A percentile compares a stretch with the other conserved stretches of the same genome.
Evolutionary conservation across 2,113 vertebrate species (phyloP).

Genomic region (Rhynchomys soricoides): DNA sequence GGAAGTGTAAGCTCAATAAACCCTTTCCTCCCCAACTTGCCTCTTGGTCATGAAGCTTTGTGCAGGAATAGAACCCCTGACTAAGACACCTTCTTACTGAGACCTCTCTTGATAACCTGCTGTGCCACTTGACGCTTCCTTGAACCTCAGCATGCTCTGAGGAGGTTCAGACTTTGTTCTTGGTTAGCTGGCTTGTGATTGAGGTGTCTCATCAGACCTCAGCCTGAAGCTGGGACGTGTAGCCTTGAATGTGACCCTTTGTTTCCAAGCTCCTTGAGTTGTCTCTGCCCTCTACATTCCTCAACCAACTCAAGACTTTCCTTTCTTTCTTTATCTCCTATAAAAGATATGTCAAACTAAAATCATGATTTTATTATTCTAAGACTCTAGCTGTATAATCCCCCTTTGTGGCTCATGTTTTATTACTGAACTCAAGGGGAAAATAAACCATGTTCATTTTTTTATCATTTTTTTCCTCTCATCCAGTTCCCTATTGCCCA

Average conservation of each 20-base stretch:
- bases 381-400: not conserved
- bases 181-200: not conserved
- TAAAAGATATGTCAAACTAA: conserved; percentile 55
- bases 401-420: conserved; percentile 48
- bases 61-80: too few relatives aligned
- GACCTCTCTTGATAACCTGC: not conserved
- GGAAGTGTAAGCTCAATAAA: too few relatives aligned
- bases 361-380: conserved; percentile 48
- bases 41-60: too few relatives aligned
- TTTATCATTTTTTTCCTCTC: conserved; percentile 60
- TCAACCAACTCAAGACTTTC: not conserved
- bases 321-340: not conserved
- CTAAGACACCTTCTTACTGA: not conserved
- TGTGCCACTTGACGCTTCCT: not conserved
- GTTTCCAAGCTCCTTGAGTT: not conserved
- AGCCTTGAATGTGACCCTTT: not conserved
- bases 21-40: too few relatives aligned
- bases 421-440: conserved; percentile 46
- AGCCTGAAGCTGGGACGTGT: not conserved
- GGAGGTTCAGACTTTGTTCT: not conserved
- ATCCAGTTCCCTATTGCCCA: not conserved
- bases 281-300: not conserved
- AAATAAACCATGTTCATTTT: conserved; percentile 58
- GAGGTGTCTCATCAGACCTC: not conserved
- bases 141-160: not conserved